phyloP scores from a whole-genome alignment of 2,113 vertebrate genomes.

The Cololabis saira region DNA sequence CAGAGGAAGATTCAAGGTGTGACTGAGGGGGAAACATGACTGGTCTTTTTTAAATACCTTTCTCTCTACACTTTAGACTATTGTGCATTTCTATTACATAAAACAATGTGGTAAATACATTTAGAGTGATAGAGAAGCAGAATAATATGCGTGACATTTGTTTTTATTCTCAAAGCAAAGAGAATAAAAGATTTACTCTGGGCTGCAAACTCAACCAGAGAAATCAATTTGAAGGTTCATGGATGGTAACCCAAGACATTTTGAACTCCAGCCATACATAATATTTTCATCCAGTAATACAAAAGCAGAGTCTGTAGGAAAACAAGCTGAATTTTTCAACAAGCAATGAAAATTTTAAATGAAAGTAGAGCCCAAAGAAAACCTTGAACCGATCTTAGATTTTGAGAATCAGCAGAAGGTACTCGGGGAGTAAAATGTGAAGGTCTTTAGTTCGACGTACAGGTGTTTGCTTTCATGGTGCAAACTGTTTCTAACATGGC shows the following conservation, averaged over 20 bases:
- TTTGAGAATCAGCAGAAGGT: conserved; percentile 5
- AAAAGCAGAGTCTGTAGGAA: conserved; percentile 43
- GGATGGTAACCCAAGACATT: conserved; percentile 58
- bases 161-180: conserved; percentile 50
- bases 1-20: conserved; percentile 16
- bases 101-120: conserved; percentile 25
- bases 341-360: conserved; percentile 53
- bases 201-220: conserved; percentile 51
- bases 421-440: conserved; percentile 19
- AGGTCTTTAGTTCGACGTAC: background rate
- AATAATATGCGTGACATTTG: conserved; percentile 37
- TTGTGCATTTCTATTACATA: conserved; percentile 31
- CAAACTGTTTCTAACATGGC: conserved; percentile 17
- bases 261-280: conserved; percentile 53
- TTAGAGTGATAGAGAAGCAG: conserved; percentile 48
- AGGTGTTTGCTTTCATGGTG: conserved; percentile 11
- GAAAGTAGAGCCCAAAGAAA: conserved; percentile 3
- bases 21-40: conserved; percentile 3
- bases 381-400: conserved; percentile 13
- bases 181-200: conserved; percentile 45
- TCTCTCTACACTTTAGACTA: conserved; percentile 7
- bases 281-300: conserved; percentile 59
- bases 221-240: conserved; percentile 65
- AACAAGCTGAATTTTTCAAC: conserved; percentile 34
- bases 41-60: background rate